Percentiles rank a stretch among this genome's conserved stretches.
phyloP scores from a whole-genome alignment of 2,797 vertebrate genomes.

The Argyrosomus regius region DNA sequence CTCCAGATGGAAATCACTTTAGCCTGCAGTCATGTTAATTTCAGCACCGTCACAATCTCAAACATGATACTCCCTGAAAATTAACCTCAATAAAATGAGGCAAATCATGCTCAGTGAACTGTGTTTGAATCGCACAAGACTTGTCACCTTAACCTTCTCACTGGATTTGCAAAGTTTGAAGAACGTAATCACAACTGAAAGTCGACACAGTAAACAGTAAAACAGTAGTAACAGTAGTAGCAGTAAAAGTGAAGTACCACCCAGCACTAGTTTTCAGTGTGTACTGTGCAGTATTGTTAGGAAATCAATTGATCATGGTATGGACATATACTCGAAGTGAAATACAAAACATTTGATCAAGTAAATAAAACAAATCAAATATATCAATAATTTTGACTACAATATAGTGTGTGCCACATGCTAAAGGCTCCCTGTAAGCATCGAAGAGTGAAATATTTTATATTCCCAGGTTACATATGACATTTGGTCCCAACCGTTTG shows the following conservation, averaged over 20 bases:
- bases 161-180: background rate
- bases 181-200: background rate
- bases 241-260: background rate
- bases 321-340: background rate
- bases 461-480: no score
- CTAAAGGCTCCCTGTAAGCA: background rate
- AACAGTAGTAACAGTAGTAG: background rate
- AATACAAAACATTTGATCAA: background rate
- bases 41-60: background rate
- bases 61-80: background rate
- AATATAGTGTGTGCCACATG: no score
- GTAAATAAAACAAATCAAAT: background rate
- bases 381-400: background rate
- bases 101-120: no score
- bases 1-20: no score
- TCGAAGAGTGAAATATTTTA: background rate
- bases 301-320: background rate
- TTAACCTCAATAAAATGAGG: no score
- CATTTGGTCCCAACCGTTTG: background rate
- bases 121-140: no score
- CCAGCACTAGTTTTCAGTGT: background rate
- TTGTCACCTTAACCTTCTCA: background rate
- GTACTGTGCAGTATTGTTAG: background rate
- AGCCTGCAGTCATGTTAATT: background rate
- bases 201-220: background rate